These are phyloP conservation scores for Euwallacea fornicatus DNA, from an alignment of 1,140 invertebrate genomes.

Conservation along the genomic window DNA sequence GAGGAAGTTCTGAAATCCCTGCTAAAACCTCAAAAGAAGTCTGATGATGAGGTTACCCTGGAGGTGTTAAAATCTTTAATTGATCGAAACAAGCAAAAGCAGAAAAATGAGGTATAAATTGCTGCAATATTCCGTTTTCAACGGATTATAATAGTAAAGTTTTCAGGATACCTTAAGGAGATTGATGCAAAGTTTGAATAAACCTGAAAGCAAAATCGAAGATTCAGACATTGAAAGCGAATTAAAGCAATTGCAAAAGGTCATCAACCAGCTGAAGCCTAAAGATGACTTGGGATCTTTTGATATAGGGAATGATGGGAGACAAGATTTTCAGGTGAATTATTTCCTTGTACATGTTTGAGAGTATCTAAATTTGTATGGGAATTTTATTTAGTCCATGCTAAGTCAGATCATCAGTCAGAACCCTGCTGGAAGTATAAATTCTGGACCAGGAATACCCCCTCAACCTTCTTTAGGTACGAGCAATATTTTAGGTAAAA, in stretches of 20 bases:
- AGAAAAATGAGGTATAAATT: conserved; percentile 5
- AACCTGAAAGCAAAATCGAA: conserved; percentile 37
- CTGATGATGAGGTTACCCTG: too few species aligned
- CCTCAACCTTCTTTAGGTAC: too few species aligned
- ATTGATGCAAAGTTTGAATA: conserved; percentile 10
- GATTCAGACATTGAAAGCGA: conserved; percentile 34
- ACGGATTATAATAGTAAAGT: background rate
- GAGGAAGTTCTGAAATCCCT: background rate
- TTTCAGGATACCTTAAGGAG: conserved; percentile 9
- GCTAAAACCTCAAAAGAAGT: conserved; percentile 2
- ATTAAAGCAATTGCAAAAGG: conserved; percentile 42
- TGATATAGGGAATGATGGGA: conserved; percentile 10
- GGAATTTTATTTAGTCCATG: conserved; percentile 36
- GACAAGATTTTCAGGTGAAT: conserved; percentile 24
- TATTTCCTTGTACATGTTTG: background rate
- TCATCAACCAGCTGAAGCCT: conserved; percentile 42
- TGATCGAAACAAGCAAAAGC: too few species aligned
- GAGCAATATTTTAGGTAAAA: too few species aligned
- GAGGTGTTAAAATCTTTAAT: too few species aligned
- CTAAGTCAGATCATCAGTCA: conserved; percentile 41
- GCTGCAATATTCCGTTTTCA: background rate
- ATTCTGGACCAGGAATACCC: too few species aligned
- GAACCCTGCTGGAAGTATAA: background rate
- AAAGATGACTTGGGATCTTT: conserved; percentile 37
- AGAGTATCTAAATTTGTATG: conserved; percentile 2